Evolutionary conservation across 2,888 invertebrate species (phyloP), one percentile per base, ranked within the genome.

Genomic region (Drosophila longiperda): DNA sequence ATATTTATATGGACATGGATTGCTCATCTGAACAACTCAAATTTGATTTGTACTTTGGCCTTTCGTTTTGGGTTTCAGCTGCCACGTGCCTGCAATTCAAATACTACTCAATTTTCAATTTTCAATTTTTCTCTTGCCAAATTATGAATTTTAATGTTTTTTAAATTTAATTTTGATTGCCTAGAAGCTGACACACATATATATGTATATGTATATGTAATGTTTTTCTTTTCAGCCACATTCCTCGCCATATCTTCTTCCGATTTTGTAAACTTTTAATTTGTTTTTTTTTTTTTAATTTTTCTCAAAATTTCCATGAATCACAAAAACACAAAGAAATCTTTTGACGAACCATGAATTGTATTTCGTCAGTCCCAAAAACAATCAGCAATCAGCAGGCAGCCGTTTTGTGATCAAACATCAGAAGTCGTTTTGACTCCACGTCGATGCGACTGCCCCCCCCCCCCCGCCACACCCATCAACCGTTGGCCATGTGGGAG

Each of bases 151-250:
- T 71, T 68, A 81, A 84, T 73, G 64, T 52, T 67, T 72, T 82
- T 73, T 69, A 75, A 83, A 87, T 87, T 84, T 38, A 48, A 70
- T 75, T 87, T 89, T 77, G 71, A 84, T 87, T 75, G 83, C 80
- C 54, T 12, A 40, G 60, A 15, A 45, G 8, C 45, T 45, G 45
- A 15, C 45, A 15, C 23, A 4, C 23, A 45, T 15, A 4, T 3
- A 38, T 4, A 4, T 3, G 17, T 4, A 34, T 55, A 20, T 42
- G 65, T 61, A 70, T 23, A 26, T 83, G 45, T 70, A 52, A 15
- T 36, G 66, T 60, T 74, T 69, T 71, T 80, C 69, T 66, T 82
- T 70, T 73, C 71, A 66, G 69, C 23, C 71, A 66, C 68, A 82
- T 77, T 86, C 75, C 66, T 59, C 61, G 36, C 61, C 66, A 66